Evolutionary conservation across 2,113 vertebrate species (phyloP).

Genomic region (Daubentonia madagascariensis): DNA sequence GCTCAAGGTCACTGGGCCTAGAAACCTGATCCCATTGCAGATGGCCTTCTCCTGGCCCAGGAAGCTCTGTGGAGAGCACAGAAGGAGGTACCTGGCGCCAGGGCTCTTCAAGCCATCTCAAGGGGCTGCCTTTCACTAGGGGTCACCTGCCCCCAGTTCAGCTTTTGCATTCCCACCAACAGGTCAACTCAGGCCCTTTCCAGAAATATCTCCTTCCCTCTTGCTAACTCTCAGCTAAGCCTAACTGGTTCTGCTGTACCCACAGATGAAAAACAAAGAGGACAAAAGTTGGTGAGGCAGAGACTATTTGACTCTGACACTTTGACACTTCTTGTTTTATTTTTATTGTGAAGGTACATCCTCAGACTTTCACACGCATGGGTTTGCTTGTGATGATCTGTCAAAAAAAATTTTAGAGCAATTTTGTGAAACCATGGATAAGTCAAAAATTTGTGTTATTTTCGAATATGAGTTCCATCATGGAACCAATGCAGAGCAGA

Average conservation of each 20-base stretch:
- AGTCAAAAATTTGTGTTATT: too few relatives aligned
- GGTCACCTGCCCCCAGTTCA: neutral
- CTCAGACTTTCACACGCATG: too few relatives aligned
- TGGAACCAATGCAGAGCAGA: too few relatives aligned
- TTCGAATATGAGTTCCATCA: too few relatives aligned
- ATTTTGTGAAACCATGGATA: too few relatives aligned
- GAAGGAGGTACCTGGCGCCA: neutral
- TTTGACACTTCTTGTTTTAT: too few relatives aligned
- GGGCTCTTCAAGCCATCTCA: neutral
- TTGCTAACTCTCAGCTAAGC: neutral
- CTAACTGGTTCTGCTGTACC: neutral
- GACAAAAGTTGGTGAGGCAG: neutral
- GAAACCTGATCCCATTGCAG: constrained; percentile 49
- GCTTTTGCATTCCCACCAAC: neutral
- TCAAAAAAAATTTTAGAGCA: too few relatives aligned
- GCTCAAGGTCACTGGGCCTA: constrained; percentile 48
- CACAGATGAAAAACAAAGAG: neutral
- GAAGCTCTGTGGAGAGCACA: neutral
- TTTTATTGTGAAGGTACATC: too few relatives aligned
- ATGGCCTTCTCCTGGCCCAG: constrained; percentile 14
- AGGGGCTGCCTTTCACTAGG: neutral
- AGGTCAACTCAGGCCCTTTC: constrained; percentile 31
- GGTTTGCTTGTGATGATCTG: too few relatives aligned
- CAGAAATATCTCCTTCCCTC: neutral
- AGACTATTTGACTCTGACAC: neutral